phyloP scores from a whole-genome alignment of 2,113 vertebrate genomes.

The Halcyon malimbica region DNA sequence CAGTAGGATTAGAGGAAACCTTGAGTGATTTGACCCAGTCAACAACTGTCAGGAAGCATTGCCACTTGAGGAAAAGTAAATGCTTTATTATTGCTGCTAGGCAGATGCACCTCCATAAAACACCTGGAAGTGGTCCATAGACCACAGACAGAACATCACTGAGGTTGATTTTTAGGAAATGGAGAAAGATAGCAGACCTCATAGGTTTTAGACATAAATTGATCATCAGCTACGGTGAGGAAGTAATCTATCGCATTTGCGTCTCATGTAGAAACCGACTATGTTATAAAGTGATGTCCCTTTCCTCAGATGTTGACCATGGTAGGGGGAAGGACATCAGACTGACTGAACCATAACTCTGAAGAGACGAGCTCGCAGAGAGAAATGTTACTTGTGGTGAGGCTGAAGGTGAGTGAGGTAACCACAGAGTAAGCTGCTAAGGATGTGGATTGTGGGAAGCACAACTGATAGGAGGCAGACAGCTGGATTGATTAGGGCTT shows the following conservation, averaged over 20 bases:
- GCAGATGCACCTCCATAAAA: constrained; percentile 51
- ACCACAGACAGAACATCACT: constrained; percentile 35
- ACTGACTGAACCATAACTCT: not conserved
- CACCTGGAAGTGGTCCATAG: constrained; percentile 49
- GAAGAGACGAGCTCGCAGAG: not conserved
- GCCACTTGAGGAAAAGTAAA: constrained; percentile 18
- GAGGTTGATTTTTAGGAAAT: not conserved
- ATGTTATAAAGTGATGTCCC: not conserved
- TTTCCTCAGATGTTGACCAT: not conserved
- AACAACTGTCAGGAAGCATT: constrained; percentile 31
- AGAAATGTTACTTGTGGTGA: not conserved
- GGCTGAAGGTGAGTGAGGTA: constrained; percentile 26
- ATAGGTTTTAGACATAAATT: constrained; percentile 20
- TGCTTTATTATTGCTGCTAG: constrained; percentile 40
- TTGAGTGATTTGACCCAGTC: constrained; percentile 36
- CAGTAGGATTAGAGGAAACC: not conserved
- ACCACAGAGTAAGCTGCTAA: constrained; percentile 26
- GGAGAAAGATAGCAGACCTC: not conserved
- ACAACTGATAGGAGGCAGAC: not conserved
- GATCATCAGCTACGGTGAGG: not conserved
- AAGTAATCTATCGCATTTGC: not conserved
- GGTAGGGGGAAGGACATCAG: not conserved
- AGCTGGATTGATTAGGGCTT: not conserved
- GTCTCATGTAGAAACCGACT: not conserved
- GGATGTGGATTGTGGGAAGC: constrained; percentile 28